Percentiles rank a stretch among this genome's conserved stretches.
Conservation (phyloP, 2,888 invertebrate genomes). For the Petrolisthes cinctipes region DNA sequence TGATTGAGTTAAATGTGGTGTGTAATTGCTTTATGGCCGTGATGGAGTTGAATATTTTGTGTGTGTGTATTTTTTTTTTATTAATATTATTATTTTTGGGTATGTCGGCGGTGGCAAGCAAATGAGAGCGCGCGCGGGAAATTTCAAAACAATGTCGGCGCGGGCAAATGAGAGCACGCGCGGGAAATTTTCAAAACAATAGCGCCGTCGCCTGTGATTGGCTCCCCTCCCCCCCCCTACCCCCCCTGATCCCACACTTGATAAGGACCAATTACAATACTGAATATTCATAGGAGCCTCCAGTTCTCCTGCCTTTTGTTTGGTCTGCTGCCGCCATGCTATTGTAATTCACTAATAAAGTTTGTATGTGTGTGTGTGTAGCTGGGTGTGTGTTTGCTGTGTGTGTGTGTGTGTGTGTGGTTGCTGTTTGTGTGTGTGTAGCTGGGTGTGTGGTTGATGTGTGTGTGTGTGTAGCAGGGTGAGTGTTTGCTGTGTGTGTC, state of each 20-base stretch:
- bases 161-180: too few relatives aligned
- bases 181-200: neutral
- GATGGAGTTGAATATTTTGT: neutral
- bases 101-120: neutral
- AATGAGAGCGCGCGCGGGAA: too few relatives aligned
- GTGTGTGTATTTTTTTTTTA: neutral
- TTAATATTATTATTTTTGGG: neutral
- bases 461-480: too few relatives aligned
- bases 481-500: too few relatives aligned
- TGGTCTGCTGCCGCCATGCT: neutral
- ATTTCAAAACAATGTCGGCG: too few relatives aligned
- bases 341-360: neutral
- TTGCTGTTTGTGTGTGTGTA: too few relatives aligned
- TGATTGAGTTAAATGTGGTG: neutral
- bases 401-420: too few relatives aligned
- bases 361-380: neutral
- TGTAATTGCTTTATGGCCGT: neutral
- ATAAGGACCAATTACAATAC: conserved; percentile 38
- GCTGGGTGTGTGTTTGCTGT: too few relatives aligned
- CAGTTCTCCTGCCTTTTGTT: neutral
- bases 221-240: neutral
- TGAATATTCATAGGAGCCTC: conserved; percentile 38
- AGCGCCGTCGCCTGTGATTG: conserved; percentile 15
- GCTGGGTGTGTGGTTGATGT: too few relatives aligned
- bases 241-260: neutral